Evolutionary conservation across 2,797 vertebrate species (phyloP).

Genomic region (Halcyon smyrnensis): DNA sequence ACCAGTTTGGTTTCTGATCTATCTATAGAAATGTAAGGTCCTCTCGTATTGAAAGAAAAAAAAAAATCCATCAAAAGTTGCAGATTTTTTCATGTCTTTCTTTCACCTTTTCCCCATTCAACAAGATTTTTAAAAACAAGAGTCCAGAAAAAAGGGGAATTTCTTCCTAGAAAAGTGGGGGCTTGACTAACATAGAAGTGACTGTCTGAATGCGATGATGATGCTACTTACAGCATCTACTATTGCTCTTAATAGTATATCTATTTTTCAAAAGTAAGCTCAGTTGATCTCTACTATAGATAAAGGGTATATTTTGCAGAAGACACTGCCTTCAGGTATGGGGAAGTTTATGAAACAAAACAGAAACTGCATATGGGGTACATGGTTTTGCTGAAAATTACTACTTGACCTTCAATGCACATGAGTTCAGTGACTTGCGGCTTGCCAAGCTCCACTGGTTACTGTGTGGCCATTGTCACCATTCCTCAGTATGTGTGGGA

Average conservation of each 20-base stretch:
- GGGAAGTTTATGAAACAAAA: not conserved
- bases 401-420: not conserved
- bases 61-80: not conserved
- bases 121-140: not conserved
- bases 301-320: not conserved
- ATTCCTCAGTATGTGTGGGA: accelerated
- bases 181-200: not conserved
- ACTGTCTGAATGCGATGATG: not conserved
- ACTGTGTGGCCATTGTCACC: not conserved
- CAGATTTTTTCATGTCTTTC: not conserved
- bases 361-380: not conserved
- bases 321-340: not conserved
- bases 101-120: not conserved
- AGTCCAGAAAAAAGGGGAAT: not conserved
- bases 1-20: not conserved
- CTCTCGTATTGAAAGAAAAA: not conserved
- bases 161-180: not conserved
- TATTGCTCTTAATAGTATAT: not conserved
- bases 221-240: not conserved
- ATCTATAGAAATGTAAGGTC: not conserved
- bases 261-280: not conserved
- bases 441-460: not conserved
- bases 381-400: not conserved
- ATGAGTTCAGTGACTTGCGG: accelerated
- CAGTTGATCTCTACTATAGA: not conserved